A percentile compares a stretch with the other conserved stretches of the same genome.
Evolutionary conservation across 2,888 invertebrate genomes (phyloP).

Genomic region (Dolichopus griseipennis): DNA sequence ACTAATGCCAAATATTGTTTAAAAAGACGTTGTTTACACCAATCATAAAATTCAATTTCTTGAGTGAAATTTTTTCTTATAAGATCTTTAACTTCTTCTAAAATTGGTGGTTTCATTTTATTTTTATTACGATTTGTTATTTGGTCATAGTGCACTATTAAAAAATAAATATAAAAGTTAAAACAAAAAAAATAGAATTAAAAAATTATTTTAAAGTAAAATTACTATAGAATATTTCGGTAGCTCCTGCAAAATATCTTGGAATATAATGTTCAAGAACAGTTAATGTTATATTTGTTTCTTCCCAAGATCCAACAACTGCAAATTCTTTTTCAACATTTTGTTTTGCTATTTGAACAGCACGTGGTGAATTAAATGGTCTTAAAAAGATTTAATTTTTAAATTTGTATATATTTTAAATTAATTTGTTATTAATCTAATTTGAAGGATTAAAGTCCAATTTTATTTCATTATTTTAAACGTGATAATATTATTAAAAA

Average conservation of each 20-base stretch:
- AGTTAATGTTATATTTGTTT: constrained; percentile 71
- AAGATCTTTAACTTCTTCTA: constrained; percentile 70
- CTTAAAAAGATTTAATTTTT: constrained; percentile 44
- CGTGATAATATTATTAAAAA: too few relatives aligned
- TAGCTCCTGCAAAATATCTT: constrained; percentile 69
- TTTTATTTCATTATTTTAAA: too few relatives aligned
- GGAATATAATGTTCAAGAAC: constrained; percentile 79
- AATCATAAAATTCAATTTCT: constrained; percentile 84
- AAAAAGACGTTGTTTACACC: constrained; percentile 74
- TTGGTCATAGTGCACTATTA: constrained; percentile 29
- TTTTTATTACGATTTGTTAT: constrained; percentile 66
- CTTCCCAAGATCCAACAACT: constrained; percentile 80
- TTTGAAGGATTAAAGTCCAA: too few relatives aligned
- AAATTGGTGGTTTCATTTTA: constrained; percentile 74
- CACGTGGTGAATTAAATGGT: constrained; percentile 73
- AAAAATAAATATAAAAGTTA: background rate
- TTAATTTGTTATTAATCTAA: background rate
- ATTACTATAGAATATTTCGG: constrained; percentile 65
- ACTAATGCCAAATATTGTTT: constrained; percentile 48
- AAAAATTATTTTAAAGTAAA: too few relatives aligned
- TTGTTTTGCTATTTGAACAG: constrained; percentile 70
- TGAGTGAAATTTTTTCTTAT: constrained; percentile 77
- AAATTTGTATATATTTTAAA: background rate
- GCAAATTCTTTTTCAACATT: constrained; percentile 78
- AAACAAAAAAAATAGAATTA: too few relatives aligned